Percentiles rank a stretch among this genome's conserved stretches.
phyloP scores from a whole-genome alignment of 23 tunicate species.

The Corella eumyota region DNA sequence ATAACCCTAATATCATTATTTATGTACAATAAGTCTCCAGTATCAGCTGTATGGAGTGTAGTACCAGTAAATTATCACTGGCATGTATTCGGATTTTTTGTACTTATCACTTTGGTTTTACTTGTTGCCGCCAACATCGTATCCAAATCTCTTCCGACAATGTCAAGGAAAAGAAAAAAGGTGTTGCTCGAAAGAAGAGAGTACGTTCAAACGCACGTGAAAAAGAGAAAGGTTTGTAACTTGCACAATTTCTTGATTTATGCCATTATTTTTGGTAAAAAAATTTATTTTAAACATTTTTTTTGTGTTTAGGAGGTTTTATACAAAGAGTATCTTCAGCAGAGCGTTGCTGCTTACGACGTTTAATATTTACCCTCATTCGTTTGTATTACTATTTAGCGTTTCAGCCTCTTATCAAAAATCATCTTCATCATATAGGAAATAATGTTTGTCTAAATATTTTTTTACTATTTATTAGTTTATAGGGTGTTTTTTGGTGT shows the following conservation, averaged over 20 bases:
- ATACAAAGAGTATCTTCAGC: conserved; percentile 83
- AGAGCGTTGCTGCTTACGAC: conserved; percentile 78
- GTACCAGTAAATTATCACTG: conserved; percentile 37
- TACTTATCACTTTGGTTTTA: conserved; percentile 35
- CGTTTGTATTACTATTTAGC: not conserved
- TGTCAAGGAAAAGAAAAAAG: conserved; percentile 45
- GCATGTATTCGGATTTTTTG: conserved; percentile 28
- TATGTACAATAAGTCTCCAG: conserved; percentile 25
- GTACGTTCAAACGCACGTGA: conserved; percentile 70
- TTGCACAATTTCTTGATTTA: not conserved
- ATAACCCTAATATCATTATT: not conserved
- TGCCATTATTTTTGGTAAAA: not conserved
- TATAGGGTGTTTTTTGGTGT: not conserved
- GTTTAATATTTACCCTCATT: conserved; percentile 16
- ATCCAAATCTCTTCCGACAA: conserved; percentile 36
- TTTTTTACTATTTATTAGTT: not conserved
- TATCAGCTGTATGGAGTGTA: conserved; percentile 46
- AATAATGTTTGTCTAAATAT: too few relatives aligned
- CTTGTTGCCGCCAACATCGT: conserved; percentile 43
- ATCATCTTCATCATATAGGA: too few relatives aligned
- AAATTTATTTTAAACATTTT: not conserved
- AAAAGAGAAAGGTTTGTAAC: conserved; percentile 41
- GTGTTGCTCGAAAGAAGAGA: conserved; percentile 35
- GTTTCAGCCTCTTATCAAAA: conserved; percentile 1
- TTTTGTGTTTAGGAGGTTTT: conserved; percentile 37